Base-by-base conservation (phyloP, 2,113 vertebrate genomes). In the Gorilla gorilla region DNA sequence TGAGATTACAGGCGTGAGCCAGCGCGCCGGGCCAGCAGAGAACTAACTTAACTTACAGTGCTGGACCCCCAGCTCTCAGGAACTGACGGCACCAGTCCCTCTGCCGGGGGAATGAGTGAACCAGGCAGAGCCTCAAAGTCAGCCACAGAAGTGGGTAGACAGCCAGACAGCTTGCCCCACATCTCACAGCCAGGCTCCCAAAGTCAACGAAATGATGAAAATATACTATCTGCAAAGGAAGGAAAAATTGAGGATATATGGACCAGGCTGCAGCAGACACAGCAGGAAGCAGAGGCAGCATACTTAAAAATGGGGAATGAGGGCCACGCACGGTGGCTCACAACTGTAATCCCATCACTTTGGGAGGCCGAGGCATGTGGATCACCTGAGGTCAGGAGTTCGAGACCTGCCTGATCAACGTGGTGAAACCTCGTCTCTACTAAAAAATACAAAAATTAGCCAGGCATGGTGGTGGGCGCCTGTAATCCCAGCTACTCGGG, bases 401-500 rank as follows among this genome's bases (percentile, higher is more conserved):
- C 12, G 27, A 64, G 61, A 64, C 11, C 27, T 30, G 27, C 61
- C 61, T 64, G 27, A 6, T 27, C 61, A 30, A 30, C 27, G 13
- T 64, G 27, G 5, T 64, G 61, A 64, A 64, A 64, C 12, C 5
- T 6, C 2, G 12, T 64, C 61, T 32, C 61, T 64, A 64, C 27
- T 30, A 64, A 64, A 64, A 64, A 14, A 64, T 2, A 64, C 61
- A 64, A 64, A 64, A 64, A 32, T 64, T 6, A 64, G 27, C 61
- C 5, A 0, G 61, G 12, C 30, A 6, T 30, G 61, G 11, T 64
- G 61, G 12, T 30, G 12, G 27, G 61, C 0, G 0, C 61, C 61
- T 64, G 61, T 64, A 64, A 30, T 64, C 27, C 8, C 61, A 64
- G 27, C 27, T 64, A 64, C 61, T 32, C 12, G 2, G 61, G 61